Conservation (phyloP, 2,797 vertebrate genomes). For the Hydrophis major region DNA sequence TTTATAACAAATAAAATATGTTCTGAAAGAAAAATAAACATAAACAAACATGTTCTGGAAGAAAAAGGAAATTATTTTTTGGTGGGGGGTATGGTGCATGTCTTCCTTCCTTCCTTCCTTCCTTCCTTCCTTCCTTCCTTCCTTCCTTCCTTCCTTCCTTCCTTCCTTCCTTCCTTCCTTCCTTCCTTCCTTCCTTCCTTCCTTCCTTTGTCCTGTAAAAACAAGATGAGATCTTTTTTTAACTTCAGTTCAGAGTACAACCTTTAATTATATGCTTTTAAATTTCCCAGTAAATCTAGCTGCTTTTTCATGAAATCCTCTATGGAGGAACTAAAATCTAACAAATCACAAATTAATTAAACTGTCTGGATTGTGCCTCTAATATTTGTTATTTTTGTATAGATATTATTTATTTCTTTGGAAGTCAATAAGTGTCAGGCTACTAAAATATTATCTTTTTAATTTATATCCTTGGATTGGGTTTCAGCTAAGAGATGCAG, state of each 20-base stretch:
- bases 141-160: no score
- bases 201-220: background rate
- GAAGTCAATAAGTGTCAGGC: background rate
- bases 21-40: no score
- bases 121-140: no score
- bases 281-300: background rate
- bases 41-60: background rate
- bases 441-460: background rate
- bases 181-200: no score
- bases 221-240: background rate
- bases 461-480: conserved; percentile 4
- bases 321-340: background rate
- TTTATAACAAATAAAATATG: background rate
- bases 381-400: background rate
- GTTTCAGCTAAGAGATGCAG: conserved; percentile 1
- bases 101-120: background rate
- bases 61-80: background rate
- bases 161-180: no score
- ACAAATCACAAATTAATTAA: background rate
- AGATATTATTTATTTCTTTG: background rate
- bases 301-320: background rate
- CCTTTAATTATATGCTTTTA: background rate
- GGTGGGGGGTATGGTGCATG: background rate
- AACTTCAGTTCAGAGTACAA: background rate
- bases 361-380: background rate